Percentiles rank a stretch among this genome's conserved stretches.
These are phyloP conservation scores for Quadroppia sp. DNA, from an alignment of 2,888 invertebrate genomes.

Conservation along the genomic window DNA sequence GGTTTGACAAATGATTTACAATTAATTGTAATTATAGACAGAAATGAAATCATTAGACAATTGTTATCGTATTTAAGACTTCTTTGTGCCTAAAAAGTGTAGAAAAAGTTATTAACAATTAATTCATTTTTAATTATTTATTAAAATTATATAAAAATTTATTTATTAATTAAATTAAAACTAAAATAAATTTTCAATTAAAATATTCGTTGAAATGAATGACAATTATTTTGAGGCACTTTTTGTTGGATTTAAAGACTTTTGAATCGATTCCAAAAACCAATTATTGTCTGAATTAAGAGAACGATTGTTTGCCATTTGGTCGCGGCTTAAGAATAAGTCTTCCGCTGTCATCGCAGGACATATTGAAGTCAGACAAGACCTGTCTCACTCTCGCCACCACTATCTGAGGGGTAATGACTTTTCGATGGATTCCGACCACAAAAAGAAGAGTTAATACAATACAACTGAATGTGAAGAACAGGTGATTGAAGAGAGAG, in stretches of 20 bases:
- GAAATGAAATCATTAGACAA: no score
- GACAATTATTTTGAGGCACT: neutral
- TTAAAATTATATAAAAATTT: no score
- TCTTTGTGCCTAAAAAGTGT: no score
- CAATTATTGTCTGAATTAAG: neutral
- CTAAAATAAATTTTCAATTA: neutral
- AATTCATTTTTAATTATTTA: no score
- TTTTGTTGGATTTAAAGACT: neutral
- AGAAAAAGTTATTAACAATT: no score
- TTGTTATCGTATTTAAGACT: no score
- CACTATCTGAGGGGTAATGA: constrained; percentile 89
- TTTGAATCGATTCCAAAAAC: no score
- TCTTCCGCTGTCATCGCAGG: constrained; percentile 94
- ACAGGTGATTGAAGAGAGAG: constrained; percentile 86
- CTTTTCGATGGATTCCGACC: constrained; percentile 89
- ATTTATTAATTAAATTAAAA: no score
- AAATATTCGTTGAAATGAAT: no score
- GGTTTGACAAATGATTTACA: no score
- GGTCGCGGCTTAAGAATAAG: constrained; percentile 79
- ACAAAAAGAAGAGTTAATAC: constrained; percentile 76
- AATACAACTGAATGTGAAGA: constrained; percentile 83
- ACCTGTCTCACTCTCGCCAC: constrained; percentile 84
- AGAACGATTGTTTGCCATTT: neutral
- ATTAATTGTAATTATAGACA: no score
- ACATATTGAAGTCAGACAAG: constrained; percentile 94